A percentile compares a stretch with the other conserved stretches of the same genome.
Evolutionary conservation across 1,140 invertebrate species (phyloP).

Genomic region (Sycobia sp.): DNA sequence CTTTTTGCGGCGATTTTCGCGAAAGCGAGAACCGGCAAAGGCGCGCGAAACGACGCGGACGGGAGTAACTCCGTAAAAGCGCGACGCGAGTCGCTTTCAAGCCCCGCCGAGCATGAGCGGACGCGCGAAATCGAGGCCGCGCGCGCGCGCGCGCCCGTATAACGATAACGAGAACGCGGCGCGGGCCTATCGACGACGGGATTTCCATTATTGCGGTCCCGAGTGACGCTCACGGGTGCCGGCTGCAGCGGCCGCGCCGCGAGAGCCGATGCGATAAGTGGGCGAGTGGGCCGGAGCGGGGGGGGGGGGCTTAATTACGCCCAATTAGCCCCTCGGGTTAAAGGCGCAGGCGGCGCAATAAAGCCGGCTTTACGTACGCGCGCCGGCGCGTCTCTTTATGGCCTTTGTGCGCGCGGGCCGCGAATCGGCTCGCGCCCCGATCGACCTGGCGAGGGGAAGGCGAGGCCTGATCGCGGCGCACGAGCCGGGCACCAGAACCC

Average conservation of each 20-base stretch:
- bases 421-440: no score
- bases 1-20: no score
- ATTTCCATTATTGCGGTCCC: conserved; percentile 45
- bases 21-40: no score
- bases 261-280: background rate
- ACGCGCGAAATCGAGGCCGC: conserved; percentile 1
- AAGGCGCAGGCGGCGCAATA: conserved; percentile 30
- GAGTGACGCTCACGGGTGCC: background rate
- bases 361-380: conserved; percentile 33
- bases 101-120: no score
- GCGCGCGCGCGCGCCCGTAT: background rate
- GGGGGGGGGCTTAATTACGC: conserved; percentile 49
- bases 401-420: no score
- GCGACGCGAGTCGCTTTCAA: no score
- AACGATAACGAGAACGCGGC: no score
- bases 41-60: no score
- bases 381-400: conserved; percentile 3
- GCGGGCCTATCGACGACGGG: conserved; percentile 29
- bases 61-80: no score
- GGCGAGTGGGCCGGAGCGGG: conserved; percentile 33
- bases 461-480: no score
- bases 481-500: no score
- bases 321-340: conserved; percentile 46
- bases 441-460: no score
- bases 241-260: conserved; percentile 25